Percentiles rank a stretch among this genome's conserved stretches.
phyloP scores from a whole-genome alignment of 1,140 invertebrate genomes.

The Hermatobates lingyangjiaoensis region DNA sequence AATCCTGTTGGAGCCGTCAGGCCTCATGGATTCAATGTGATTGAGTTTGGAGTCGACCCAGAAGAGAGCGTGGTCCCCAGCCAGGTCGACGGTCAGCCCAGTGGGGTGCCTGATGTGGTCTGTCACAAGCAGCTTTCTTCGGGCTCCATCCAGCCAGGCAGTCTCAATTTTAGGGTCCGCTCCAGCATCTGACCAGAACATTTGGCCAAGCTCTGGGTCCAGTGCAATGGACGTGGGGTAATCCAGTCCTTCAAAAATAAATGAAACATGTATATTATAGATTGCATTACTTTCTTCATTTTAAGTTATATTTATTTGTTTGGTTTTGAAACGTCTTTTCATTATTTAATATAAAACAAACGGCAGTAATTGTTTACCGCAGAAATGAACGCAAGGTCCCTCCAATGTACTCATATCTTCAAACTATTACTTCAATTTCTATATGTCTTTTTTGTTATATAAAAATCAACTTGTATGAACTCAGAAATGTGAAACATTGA shows the following conservation, averaged over 20 bases:
- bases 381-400: too few species aligned
- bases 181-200: conserved; percentile 82
- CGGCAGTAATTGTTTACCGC: too few species aligned
- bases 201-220: conserved; percentile 63
- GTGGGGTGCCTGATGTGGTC: conserved; percentile 65
- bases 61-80: conserved; percentile 73
- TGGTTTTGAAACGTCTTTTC: too few species aligned
- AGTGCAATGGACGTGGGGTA: conserved; percentile 69
- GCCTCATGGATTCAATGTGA: conserved; percentile 72
- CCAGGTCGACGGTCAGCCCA: conserved; percentile 74
- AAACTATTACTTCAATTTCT: too few species aligned
- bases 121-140: conserved; percentile 56
- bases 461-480: too few species aligned
- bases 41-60: conserved; percentile 93
- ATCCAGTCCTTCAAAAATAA: conserved; percentile 44
- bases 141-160: conserved; percentile 89
- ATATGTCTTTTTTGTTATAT: too few species aligned
- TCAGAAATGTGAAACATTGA: too few species aligned
- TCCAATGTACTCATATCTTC: too few species aligned
- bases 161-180: conserved; percentile 68
- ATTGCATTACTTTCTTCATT: too few species aligned
- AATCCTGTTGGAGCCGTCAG: conserved; percentile 61
- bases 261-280: too few species aligned
- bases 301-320: too few species aligned
- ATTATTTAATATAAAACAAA: too few species aligned